A percentile compares a stretch with the other conserved stretches of the same genome.
These are phyloP conservation scores for Aquatica leii DNA, from an alignment of 2,888 invertebrate genomes.

Conservation along the genomic window DNA sequence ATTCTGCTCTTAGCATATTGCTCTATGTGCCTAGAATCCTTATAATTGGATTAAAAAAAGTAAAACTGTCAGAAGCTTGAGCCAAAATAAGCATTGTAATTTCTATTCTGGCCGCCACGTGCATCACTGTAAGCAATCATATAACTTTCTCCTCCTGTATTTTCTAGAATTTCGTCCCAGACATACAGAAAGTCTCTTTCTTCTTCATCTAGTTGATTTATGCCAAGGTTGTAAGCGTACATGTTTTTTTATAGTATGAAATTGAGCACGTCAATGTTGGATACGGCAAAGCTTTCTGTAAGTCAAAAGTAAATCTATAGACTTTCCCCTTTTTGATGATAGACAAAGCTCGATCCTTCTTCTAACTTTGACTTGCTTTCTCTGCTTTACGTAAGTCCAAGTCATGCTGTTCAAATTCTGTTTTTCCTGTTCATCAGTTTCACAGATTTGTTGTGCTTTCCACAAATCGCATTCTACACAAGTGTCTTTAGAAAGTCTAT, in stretches of 20 bases:
- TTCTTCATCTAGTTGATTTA: constrained; percentile 43
- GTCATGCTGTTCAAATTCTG: not conserved
- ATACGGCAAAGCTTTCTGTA: constrained; percentile 32
- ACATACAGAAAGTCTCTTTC: constrained; percentile 45
- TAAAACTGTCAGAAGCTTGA: constrained; percentile 16
- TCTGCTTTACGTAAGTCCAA: not conserved
- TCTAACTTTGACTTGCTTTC: constrained; percentile 9
- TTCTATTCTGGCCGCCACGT: constrained; percentile 23
- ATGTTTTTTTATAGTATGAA: constrained; percentile 48
- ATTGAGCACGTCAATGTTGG: constrained; percentile 44
- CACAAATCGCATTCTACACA: not conserved
- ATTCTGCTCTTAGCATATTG: not conserved
- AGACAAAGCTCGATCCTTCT: constrained; percentile 2
- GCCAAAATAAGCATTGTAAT: constrained; percentile 12
- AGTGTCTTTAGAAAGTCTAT: not conserved
- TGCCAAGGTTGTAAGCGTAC: constrained; percentile 16
- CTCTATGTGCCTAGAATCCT: constrained; percentile 23
- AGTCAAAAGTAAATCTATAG: constrained; percentile 30
- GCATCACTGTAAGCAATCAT: constrained; percentile 21
- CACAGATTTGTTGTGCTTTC: not conserved
- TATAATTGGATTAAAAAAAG: constrained; percentile 23
- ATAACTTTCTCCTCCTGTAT: constrained; percentile 8
- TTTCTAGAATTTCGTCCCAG: constrained; percentile 44
- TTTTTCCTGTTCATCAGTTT: not conserved
- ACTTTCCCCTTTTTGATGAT: not conserved